Base-by-base conservation (phyloP, 2,113 vertebrate genomes). In the Strigops habroptila region DNA sequence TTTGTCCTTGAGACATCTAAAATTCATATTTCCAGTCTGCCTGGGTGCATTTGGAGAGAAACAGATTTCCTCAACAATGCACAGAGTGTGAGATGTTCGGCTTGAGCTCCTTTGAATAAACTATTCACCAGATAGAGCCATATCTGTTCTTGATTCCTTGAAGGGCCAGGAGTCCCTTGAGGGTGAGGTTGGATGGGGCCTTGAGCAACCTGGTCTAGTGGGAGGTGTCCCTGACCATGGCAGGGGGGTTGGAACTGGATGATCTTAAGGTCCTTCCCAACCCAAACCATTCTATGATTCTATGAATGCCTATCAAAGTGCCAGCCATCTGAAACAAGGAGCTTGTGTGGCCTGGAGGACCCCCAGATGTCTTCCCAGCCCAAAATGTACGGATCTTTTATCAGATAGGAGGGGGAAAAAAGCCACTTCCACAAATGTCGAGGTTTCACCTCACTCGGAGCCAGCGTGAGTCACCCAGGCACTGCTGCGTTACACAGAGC, bases 81-180 rank as follows among this genome's bases (percentile, higher is more conserved):
- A n/a, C 8, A 0, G 1, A 49, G 69, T 33, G 63, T 0, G 2
- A 92, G 74, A 89, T 0, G 0, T 92, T 79, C 0, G 0, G 41
- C 44, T 82, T 10, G 52, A 75, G 69, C 16, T 88, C 18, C 81
- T 49, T 1, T 53, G 83, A 79, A 49, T 67, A 88, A 83, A 55
- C 16, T 7, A 13, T 8, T 85, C 74, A 16, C 30, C 83, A 73
- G 69, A 41, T 74, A 81, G 62, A 90, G 27, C 41, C 0, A 0
- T 8, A 48, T 7, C 90, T 60, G 46, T 93, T 68, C 67, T 43
- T 1, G 2, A 5, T 28, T 75, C 70, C 84, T 92, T 1, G 5
- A 53, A 62, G 70, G 35, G 30, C n/a, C 52, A 60, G 21, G 43
- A 79, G 46, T 25, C 24, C n/a, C n/a, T 8, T 43, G 30, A 31